phyloP scores from a whole-genome alignment of 2,113 vertebrate species.

The Actenoides hombroni region DNA sequence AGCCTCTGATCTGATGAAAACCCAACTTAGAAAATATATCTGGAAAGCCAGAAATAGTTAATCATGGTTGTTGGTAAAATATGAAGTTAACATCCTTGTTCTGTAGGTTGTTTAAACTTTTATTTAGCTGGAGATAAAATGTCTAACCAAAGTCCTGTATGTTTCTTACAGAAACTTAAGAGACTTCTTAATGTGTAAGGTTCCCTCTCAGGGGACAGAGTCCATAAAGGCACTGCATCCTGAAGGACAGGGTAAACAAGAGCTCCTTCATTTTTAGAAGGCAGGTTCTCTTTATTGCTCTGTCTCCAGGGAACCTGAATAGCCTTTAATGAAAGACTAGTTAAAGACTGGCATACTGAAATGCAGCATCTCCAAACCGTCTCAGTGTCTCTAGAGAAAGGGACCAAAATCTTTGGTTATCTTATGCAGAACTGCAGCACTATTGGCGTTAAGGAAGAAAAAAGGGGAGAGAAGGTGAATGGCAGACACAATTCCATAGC shows the following conservation, averaged over 20 bases:
- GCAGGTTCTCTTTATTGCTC: constrained; percentile 1
- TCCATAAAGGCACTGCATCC: neutral
- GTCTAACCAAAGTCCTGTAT: neutral
- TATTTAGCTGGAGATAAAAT: neutral
- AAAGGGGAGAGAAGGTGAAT: neutral
- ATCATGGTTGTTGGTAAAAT: neutral
- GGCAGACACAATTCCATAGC: neutral
- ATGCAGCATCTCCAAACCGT: neutral
- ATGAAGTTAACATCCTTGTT: neutral
- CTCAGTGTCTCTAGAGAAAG: neutral
- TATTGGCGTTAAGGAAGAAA: neutral
- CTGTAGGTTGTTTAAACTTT: neutral
- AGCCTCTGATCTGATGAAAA: neutral
- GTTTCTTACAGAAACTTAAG: constrained; percentile 40
- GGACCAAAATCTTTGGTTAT: neutral
- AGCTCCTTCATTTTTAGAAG: constrained; percentile 14
- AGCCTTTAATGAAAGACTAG: neutral
- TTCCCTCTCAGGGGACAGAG: neutral
- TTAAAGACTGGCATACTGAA: neutral
- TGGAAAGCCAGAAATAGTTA: neutral
- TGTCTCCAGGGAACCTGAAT: neutral
- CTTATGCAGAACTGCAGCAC: neutral
- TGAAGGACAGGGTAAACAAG: constrained; percentile 8
- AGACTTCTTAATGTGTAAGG: neutral
- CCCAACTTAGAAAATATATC: neutral